Conservation (phyloP, 2,888 invertebrate species). For the Sarcophaga rosellei region DNA sequence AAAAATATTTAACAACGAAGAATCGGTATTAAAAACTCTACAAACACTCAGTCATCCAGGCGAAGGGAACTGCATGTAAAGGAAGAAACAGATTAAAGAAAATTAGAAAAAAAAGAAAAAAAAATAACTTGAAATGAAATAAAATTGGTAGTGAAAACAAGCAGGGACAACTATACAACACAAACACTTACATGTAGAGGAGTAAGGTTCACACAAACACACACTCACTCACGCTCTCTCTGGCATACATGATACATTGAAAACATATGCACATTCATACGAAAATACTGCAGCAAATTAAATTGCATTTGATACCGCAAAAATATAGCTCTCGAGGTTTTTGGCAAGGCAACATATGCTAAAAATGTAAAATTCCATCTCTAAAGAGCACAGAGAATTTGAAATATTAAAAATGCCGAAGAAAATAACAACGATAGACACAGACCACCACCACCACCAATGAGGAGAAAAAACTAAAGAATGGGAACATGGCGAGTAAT, state of each 20-base stretch:
- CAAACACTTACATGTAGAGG: constrained; percentile 38
- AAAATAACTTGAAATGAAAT: no score
- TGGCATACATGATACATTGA: not conserved
- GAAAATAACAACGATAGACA: constrained; percentile 9
- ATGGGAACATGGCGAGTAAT: constrained; percentile 11
- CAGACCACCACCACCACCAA: no score
- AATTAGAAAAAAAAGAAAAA: constrained; percentile 5
- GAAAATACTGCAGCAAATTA: constrained; percentile 66
- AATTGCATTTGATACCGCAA: constrained; percentile 68
- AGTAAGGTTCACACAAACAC: constrained; percentile 32
- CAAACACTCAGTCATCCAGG: not conserved
- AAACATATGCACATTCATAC: not conserved
- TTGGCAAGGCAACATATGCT: constrained; percentile 68
- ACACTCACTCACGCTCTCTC: not conserved
- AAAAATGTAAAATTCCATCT: constrained; percentile 58
- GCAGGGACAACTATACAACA: constrained; percentile 38
- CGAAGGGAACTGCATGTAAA: not conserved
- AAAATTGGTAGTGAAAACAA: not conserved
- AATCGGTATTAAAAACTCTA: constrained; percentile 19
- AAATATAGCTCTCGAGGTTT: constrained; percentile 69
- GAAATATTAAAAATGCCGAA: constrained; percentile 54
- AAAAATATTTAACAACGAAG: constrained; percentile 40
- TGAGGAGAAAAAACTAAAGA: not conserved
- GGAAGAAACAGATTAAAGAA: not conserved
- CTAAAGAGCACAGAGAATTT: constrained; percentile 48